Percentiles rank a stretch among this genome's conserved stretches.
Evolutionary conservation across 2,797 vertebrate species (phyloP).

Genomic region (Brotogeris chrysoptera): DNA sequence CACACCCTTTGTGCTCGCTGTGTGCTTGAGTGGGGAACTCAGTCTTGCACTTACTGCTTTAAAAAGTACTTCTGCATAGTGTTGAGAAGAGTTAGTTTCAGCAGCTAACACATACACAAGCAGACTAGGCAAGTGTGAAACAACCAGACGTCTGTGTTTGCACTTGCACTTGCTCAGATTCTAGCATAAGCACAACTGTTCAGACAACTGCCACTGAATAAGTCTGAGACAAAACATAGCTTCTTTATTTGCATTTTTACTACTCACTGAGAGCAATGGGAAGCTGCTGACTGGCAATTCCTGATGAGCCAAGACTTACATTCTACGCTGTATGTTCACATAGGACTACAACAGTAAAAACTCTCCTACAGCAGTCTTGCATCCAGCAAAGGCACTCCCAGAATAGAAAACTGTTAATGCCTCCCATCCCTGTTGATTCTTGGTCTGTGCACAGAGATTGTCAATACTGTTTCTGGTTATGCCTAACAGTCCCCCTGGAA

Average conservation of each 20-base stretch:
- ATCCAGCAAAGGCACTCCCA: neutral
- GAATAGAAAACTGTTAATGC: neutral
- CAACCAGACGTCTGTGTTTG: constrained; percentile 4
- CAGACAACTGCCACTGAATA: constrained; percentile 26
- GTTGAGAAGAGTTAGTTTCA: neutral
- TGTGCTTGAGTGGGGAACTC: neutral
- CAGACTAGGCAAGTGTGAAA: neutral
- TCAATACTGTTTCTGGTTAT: neutral
- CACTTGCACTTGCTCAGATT: constrained; percentile 12
- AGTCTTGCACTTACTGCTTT: neutral
- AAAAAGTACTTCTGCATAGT: neutral
- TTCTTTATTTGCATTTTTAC: constrained; percentile 32
- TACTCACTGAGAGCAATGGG: neutral
- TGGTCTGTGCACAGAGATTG: neutral
- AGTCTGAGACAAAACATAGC: neutral
- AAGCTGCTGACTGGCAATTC: neutral
- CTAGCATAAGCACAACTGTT: constrained; percentile 43
- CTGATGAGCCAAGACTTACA: neutral
- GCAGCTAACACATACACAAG: neutral
- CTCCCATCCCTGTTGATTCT: neutral
- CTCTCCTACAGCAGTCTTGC: neutral
- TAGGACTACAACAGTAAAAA: neutral
- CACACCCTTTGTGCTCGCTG: neutral
- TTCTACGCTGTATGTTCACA: neutral
- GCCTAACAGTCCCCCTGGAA: neutral